Evolutionary conservation across 2,888 invertebrate genomes (phyloP).

Genomic region (Drosophila subquinaria): DNA sequence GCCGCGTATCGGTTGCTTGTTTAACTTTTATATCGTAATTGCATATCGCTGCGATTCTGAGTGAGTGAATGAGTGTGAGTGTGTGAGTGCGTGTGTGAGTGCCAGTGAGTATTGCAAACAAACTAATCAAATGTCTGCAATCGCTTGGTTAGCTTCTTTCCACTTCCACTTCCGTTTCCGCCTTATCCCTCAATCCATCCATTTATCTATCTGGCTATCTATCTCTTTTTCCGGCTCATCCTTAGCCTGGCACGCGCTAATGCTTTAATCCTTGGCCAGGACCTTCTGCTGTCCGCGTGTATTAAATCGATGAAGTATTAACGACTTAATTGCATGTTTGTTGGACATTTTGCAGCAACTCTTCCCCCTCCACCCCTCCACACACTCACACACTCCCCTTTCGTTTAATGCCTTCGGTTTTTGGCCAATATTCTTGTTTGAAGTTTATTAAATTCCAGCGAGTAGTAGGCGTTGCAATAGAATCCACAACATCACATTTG

Average conservation of each 20-base stretch:
- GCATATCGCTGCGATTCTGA: conserved; percentile 67
- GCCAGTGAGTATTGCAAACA: conserved; percentile 55
- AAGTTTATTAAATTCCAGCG: conserved; percentile 61
- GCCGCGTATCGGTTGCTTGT: conserved; percentile 63
- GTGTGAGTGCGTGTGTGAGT: background rate
- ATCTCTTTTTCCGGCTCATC: conserved; percentile 31
- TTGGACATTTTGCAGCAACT: conserved; percentile 73
- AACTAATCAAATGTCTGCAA: conserved; percentile 84
- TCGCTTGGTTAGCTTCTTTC: conserved; percentile 57
- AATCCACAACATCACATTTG: conserved; percentile 33
- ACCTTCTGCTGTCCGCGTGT: conserved; percentile 68
- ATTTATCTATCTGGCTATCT: background rate
- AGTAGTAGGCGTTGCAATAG: conserved; percentile 66
- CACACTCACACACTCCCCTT: background rate
- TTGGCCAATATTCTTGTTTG: conserved; percentile 49
- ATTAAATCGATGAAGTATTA: conserved; percentile 85
- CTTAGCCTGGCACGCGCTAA: conserved; percentile 72
- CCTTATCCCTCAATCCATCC: conserved; percentile 2
- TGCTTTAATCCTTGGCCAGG: conserved; percentile 81
- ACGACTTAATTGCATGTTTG: conserved; percentile 85
- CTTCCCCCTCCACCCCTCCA: conserved; percentile 1
- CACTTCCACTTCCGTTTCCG: conserved; percentile 63
- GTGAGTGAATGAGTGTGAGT: background rate
- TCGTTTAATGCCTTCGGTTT: background rate
- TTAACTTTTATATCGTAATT: conserved; percentile 83